Conservation (phyloP, 2,888 invertebrate genomes). For the Caenorhabditis sp. region DNA sequence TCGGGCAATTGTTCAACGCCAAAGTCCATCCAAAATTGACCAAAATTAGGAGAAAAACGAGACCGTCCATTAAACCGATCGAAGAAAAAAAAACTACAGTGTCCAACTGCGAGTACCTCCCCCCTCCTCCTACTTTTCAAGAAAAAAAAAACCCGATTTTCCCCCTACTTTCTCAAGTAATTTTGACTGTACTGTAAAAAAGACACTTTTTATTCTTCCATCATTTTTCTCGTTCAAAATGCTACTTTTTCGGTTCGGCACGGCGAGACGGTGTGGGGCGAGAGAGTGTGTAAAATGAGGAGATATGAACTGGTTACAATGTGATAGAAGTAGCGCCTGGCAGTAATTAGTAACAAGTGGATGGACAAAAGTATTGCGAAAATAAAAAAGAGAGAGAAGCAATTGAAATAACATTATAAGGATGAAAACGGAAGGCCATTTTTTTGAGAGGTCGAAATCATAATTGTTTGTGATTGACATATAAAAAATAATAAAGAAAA, state of each 20-base stretch:
- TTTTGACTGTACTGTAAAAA: neutral
- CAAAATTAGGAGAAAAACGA: neutral
- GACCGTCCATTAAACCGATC: neutral
- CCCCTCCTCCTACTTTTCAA: neutral
- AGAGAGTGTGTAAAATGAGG: neutral
- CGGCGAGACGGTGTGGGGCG: neutral
- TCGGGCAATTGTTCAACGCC: constrained; percentile 69
- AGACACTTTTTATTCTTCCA: too few relatives aligned
- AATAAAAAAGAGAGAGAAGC: neutral
- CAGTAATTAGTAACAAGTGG: neutral
- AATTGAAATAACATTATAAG: neutral
- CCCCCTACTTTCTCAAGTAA: neutral
- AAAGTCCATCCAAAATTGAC: neutral
- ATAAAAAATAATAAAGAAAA: too few relatives aligned
- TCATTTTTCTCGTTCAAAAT: neutral
- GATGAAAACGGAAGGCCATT: neutral
- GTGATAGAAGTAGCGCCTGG: neutral
- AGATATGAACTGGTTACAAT: neutral
- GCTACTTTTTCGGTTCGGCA: neutral
- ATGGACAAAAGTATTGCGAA: neutral
- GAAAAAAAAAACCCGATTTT: neutral
- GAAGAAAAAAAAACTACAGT: too few relatives aligned
- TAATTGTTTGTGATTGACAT: too few relatives aligned
- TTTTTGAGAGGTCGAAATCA: neutral
- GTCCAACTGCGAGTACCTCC: neutral